A percentile compares a stretch with the other conserved stretches of the same genome.
Evolutionary conservation across 2,797 vertebrate genomes (phyloP).

Genomic region (Potorous gilbertii): DNA sequence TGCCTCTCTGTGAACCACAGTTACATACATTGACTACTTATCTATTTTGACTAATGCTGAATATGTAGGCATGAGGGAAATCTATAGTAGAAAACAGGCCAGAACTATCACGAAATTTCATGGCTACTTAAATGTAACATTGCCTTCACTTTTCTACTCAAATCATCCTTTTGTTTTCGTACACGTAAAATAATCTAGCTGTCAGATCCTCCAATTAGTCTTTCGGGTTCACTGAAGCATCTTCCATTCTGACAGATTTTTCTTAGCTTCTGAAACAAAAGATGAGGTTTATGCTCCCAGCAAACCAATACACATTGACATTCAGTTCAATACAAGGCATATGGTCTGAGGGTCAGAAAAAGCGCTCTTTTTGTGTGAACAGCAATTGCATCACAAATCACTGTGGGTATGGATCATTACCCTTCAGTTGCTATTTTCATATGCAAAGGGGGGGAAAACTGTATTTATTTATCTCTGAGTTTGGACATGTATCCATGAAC

Average conservation of each 20-base stretch:
- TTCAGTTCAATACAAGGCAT: background rate
- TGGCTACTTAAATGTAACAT: background rate
- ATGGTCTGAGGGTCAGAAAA: background rate
- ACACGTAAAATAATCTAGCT: background rate
- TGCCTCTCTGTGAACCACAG: background rate
- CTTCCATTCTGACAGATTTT: conserved; percentile 7
- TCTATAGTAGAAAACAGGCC: background rate
- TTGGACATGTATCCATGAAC: background rate
- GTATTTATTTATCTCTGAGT: background rate
- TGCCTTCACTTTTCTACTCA: background rate
- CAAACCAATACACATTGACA: background rate
- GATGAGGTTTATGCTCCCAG: background rate
- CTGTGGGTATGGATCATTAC: conserved; percentile 2
- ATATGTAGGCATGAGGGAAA: background rate
- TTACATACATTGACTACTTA: background rate
- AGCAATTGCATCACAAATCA: conserved; percentile 14
- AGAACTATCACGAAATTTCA: background rate
- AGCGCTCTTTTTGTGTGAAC: conserved; percentile 15
- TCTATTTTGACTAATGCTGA: background rate
- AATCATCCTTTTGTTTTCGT: background rate
- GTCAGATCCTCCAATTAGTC: background rate
- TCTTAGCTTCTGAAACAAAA: conserved; percentile 18
- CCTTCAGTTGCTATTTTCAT: background rate
- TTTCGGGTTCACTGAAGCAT: conserved; percentile 16
- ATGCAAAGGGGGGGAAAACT: background rate